Conservation (phyloP, 2,797 vertebrate species). For the Eulemur albifrons region DNA sequence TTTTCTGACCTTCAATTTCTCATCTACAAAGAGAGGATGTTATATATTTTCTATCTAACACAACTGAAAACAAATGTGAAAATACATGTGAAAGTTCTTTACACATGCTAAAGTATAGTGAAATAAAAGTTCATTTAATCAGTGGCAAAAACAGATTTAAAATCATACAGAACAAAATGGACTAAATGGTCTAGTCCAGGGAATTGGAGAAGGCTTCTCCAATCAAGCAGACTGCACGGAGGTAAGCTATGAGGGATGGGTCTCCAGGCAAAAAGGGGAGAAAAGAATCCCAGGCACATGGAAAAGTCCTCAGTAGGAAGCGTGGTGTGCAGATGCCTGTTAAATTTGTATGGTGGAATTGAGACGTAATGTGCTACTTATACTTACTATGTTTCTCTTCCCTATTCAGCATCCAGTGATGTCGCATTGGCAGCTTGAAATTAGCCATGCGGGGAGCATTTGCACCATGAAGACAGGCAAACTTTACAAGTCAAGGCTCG, state of each 20-base stretch:
- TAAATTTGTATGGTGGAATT: neutral
- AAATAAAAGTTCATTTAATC: neutral
- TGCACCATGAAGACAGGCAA: neutral
- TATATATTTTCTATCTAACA: too few relatives aligned
- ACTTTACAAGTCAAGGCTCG: neutral
- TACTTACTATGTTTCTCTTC: neutral
- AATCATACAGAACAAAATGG: neutral
- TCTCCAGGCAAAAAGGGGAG: neutral
- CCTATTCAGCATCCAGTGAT: neutral
- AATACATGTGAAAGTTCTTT: neutral
- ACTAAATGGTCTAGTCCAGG: neutral
- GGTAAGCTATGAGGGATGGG: neutral
- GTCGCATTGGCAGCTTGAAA: neutral
- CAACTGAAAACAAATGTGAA: neutral
- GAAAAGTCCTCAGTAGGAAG: neutral
- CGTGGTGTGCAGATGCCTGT: rapidly evolving
- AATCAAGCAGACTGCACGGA: neutral
- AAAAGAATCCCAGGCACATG: neutral
- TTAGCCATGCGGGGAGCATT: neutral
- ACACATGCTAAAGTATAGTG: neutral
- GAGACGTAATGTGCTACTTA: rapidly evolving
- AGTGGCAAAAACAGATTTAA: neutral
- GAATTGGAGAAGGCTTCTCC: neutral
- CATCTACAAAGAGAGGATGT: neutral
- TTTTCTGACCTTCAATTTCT: neutral